phyloP scores from a whole-genome alignment of 2,888 invertebrate genomes.

The Isotomurus palustris region DNA sequence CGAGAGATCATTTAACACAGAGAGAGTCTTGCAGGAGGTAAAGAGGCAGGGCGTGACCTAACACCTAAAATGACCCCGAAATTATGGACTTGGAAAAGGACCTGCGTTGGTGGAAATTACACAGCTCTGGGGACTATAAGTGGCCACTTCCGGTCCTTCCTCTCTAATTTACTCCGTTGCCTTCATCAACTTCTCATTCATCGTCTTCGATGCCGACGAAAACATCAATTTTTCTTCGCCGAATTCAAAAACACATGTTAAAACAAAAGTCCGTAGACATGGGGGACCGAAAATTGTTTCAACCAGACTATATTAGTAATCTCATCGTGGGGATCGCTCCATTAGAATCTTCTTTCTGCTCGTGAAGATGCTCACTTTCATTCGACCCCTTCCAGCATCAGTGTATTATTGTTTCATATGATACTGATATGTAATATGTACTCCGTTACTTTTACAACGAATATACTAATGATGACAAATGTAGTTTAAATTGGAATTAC shows the following conservation, averaged over 20 bases:
- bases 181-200: conserved; percentile 5
- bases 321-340: too few relatives aligned
- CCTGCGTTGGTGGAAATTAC: conserved; percentile 32
- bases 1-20: background rate
- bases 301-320: background rate
- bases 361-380: too few relatives aligned
- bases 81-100: conserved; percentile 29
- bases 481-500: background rate
- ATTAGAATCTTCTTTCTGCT: too few relatives aligned
- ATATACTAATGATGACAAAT: background rate
- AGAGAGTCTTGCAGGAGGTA: background rate
- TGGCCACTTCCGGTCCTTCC: conserved; percentile 44
- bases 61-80: conserved; percentile 46
- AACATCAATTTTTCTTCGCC: conserved; percentile 1
- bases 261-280: too few relatives aligned
- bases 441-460: too few relatives aligned
- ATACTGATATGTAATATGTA: too few relatives aligned
- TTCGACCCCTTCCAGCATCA: too few relatives aligned
- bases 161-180: conserved; percentile 37
- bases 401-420: too few relatives aligned
- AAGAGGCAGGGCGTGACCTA: conserved; percentile 41
- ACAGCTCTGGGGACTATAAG: conserved; percentile 35
- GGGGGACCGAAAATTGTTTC: background rate
- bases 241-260: too few relatives aligned
- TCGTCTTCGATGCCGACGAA: background rate